Evolutionary conservation across 23 tunicate species (phyloP), one percentile per base, ranked within the genome.

Genomic region (Trididemnum miniatum): DNA sequence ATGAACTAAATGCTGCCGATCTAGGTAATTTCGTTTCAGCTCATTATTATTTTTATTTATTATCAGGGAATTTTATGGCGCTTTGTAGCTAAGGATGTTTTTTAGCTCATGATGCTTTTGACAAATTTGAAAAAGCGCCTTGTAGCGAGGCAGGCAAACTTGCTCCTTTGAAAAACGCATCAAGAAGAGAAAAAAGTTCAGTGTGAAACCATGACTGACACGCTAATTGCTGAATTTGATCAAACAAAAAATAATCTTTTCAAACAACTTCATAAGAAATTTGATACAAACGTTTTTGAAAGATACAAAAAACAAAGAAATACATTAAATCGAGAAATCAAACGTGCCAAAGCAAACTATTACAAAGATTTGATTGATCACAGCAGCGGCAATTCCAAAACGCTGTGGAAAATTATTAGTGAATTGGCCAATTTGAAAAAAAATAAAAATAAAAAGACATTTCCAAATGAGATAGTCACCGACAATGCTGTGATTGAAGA

Each of bases 271-370:
- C 29, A 20, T 5, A 22, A 24, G 4, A 62, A 62, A 22, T 62
- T 20, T 62, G 67, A 62, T 24, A n/a, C 15, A 22, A 5, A n/a
- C 5, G 5, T 62, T 20, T 24, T 62, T n/a, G 5, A 24, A 20
- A 20, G 5, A 22, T n/a, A 24, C 26, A 62, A 62, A 24, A 62
- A 22, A 20, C 29, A 62, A 20, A 22, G 67, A 62, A 62, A 62
- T 24, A n/a, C 26, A 12, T 24, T 62, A 20, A 20, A 24, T 62
- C 28, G 67, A 62, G 29, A 20, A 22, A 62, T 62, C 26, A 24
- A 62, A 20, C 67, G 26, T 62, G 67, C 67, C 4, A 62, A 62
- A 62, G 28, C 15, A 62, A 62, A 62, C 29, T 62, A 62, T 62
- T 12, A 62, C 29, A 22, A 62, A 22, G 26, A 20, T 22, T 20